phyloP scores from a whole-genome alignment of 2,888 invertebrate genomes.

The Boloria euphrosyne region DNA sequence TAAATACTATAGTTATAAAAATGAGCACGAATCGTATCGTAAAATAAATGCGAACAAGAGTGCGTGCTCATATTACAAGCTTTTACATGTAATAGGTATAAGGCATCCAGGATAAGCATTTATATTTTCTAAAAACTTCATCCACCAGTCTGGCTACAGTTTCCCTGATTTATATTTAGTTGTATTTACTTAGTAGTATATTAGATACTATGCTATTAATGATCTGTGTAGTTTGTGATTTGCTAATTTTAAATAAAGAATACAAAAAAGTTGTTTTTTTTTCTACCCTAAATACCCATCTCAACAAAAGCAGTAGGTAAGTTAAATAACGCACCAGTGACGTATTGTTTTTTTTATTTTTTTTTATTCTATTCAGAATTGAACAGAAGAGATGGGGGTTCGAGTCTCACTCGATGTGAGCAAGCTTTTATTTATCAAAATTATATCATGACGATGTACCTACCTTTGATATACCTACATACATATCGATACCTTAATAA shows the following conservation, averaged over 20 bases:
- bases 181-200: constrained; percentile 35
- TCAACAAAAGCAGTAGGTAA: neutral
- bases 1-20: constrained; percentile 7
- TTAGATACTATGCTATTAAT: constrained; percentile 35
- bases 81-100: constrained; percentile 18
- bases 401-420: too few relatives aligned
- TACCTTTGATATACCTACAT: too few relatives aligned
- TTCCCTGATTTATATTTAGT: constrained; percentile 26
- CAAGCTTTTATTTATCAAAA: too few relatives aligned
- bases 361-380: too few relatives aligned
- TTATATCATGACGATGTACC: too few relatives aligned
- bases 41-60: neutral
- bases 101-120: constrained; percentile 29
- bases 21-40: constrained; percentile 16
- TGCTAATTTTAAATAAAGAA: constrained; percentile 42
- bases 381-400: too few relatives aligned
- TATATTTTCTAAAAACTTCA: constrained; percentile 20
- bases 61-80: constrained; percentile 10
- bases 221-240: constrained; percentile 40
- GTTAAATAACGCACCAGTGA: too few relatives aligned
- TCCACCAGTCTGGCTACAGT: constrained; percentile 13
- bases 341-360: too few relatives aligned
- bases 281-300: neutral
- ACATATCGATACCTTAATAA: too few relatives aligned
- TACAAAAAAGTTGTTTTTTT: constrained; percentile 26